Conservation (phyloP, 2,797 vertebrate species). For the Anas flavirostris region DNA sequence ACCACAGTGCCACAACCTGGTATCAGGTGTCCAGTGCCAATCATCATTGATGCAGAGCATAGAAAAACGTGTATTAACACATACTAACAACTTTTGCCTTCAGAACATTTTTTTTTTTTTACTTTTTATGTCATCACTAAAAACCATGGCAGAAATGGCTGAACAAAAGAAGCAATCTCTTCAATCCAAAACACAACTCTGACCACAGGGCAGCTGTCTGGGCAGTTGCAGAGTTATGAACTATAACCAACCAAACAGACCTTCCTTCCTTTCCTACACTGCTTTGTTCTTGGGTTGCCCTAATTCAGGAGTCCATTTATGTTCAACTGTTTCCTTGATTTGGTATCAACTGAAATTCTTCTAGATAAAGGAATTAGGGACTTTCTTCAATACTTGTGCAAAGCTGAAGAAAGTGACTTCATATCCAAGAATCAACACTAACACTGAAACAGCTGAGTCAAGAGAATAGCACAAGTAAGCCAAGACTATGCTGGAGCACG, state of each 20-base stretch:
- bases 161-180: background rate
- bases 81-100: background rate
- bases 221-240: background rate
- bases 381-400: background rate
- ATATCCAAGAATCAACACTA: background rate
- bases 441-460: background rate
- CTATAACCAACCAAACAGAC: background rate
- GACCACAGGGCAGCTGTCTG: background rate
- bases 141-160: background rate
- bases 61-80: background rate
- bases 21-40: accelerated
- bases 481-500: background rate
- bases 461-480: background rate
- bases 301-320: background rate
- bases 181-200: background rate
- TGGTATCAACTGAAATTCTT: background rate
- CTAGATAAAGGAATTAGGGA: background rate
- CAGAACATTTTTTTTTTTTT: background rate
- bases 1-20: background rate
- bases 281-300: background rate
- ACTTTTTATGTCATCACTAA: background rate
- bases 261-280: background rate
- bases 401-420: background rate
- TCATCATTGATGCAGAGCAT: background rate
- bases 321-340: background rate